Conservation (phyloP, 2,113 vertebrate species). For the Lanius collurio region DNA sequence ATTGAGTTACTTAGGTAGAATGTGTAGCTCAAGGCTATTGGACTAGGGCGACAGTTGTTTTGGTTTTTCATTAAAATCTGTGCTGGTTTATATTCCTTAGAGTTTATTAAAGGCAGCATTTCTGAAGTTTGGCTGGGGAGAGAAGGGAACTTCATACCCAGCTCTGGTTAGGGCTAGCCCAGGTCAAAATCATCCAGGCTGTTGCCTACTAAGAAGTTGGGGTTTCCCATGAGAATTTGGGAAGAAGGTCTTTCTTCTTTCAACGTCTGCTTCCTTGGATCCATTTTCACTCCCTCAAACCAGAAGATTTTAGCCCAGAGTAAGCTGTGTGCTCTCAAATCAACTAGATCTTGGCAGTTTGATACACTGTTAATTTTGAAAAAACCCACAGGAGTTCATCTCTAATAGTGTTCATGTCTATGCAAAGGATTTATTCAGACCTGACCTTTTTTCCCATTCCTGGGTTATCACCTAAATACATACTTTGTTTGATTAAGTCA, state of each 20-base stretch:
- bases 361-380: background rate
- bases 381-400: background rate
- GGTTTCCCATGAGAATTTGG: background rate
- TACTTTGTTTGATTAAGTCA: background rate
- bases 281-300: background rate
- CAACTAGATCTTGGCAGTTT: background rate
- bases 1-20: background rate
- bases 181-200: background rate
- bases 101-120: background rate
- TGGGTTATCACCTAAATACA: background rate
- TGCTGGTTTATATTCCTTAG: background rate
- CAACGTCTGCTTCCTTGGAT: fast-evolving
- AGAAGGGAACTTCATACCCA: background rate
- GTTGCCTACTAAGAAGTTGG: background rate
- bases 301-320: background rate
- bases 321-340: background rate
- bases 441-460: background rate
- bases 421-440: background rate
- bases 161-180: background rate
- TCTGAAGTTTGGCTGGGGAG: background rate
- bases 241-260: background rate
- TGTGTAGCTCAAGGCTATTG: background rate
- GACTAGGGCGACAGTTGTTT: background rate
- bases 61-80: background rate
- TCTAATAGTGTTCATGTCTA: background rate